Conservation (phyloP, 2,888 invertebrate species). For the Onchidella celtica region DNA sequence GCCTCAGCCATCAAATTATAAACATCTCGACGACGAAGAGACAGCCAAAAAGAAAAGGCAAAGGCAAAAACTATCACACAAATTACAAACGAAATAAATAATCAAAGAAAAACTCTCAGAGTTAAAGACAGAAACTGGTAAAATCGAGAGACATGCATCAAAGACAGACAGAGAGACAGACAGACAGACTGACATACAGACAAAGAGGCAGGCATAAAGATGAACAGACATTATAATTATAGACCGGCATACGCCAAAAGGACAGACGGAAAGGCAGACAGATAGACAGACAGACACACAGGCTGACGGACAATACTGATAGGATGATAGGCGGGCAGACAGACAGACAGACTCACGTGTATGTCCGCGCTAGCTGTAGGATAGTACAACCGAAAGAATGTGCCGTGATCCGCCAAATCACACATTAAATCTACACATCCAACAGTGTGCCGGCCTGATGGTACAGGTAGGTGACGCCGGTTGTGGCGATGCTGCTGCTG, state of each 20-base stretch:
- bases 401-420: conserved; percentile 82
- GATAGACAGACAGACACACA: background rate
- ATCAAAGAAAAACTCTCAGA: too few relatives aligned
- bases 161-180: too few relatives aligned
- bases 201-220: too few relatives aligned
- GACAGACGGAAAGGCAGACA: background rate
- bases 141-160: too few relatives aligned
- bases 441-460: conserved; percentile 81
- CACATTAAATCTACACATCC: conserved; percentile 84
- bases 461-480: conserved; percentile 71
- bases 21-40: too few relatives aligned
- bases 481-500: conserved; percentile 42
- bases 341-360: conserved; percentile 75
- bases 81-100: too few relatives aligned
- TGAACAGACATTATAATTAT: too few relatives aligned
- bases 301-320: background rate
- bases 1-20: too few relatives aligned
- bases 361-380: conserved; percentile 82
- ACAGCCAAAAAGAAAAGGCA: too few relatives aligned
- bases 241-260: background rate
- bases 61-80: background rate
- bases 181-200: too few relatives aligned
- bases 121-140: too few relatives aligned
- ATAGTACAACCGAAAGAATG: conserved; percentile 84
- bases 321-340: background rate